A percentile compares a stretch with the other conserved stretches of the same genome.
phyloP scores from a whole-genome alignment of 2,113 vertebrate genomes.

The Ammospiza nelsoni region DNA sequence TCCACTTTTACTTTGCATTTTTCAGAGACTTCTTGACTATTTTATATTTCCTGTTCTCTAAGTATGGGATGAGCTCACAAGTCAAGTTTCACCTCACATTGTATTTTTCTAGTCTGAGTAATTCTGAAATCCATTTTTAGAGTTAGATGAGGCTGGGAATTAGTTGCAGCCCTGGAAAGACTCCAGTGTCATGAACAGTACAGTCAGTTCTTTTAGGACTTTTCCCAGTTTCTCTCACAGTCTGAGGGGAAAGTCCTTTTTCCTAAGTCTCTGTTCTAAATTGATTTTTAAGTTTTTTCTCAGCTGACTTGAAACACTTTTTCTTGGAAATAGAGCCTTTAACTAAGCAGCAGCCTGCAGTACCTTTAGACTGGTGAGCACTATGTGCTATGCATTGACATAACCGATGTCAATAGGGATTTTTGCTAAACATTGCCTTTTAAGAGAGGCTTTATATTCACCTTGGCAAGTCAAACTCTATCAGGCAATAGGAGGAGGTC shows the following conservation, averaged over 20 bases:
- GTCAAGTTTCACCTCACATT: conserved; percentile 22
- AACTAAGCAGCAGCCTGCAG: not conserved
- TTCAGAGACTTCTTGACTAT: conserved; percentile 41
- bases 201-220: not conserved
- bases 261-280: not conserved
- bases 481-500: not conserved
- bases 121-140: conserved; percentile 41
- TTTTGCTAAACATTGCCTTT: not conserved
- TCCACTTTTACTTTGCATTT: conserved; percentile 58
- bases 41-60: conserved; percentile 50
- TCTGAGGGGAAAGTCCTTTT: not conserved
- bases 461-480: not conserved
- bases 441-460: not conserved
- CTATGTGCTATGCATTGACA: not conserved
- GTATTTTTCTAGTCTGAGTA: conserved; percentile 44
- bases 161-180: conserved; percentile 24
- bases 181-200: not conserved
- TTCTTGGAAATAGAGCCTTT: not conserved
- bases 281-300: not conserved
- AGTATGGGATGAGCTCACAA: conserved; percentile 36
- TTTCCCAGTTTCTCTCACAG: not conserved
- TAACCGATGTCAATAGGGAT: not conserved
- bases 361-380: not conserved
- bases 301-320: not conserved
- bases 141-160: conserved; percentile 4